A percentile compares a stretch with the other conserved stretches of the same genome.
Conservation (phyloP, 2,113 vertebrate genomes). For the Thymallus thymallus region DNA sequence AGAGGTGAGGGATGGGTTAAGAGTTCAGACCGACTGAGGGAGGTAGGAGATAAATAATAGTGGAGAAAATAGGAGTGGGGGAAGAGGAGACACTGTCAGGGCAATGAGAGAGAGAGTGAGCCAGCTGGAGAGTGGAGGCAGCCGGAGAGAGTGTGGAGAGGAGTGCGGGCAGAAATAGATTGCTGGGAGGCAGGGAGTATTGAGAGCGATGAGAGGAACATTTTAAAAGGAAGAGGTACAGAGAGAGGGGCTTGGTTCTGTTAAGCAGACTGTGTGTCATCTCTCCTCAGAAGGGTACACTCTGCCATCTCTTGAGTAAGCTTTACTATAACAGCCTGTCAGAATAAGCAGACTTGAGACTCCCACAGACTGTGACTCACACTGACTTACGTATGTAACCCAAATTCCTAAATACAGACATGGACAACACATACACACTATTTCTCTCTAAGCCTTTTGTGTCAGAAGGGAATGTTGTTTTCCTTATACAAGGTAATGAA, state of each 20-base stretch:
- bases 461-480: constrained; percentile 12
- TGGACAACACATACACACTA: neutral
- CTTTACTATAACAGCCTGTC: constrained; percentile 17
- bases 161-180: neutral
- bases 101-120: neutral
- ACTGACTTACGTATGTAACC: neutral
- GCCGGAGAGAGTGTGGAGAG: neutral
- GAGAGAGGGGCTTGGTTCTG: neutral
- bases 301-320: neutral
- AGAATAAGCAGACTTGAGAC: constrained; percentile 10
- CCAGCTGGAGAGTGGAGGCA: neutral
- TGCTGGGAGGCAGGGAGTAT: neutral
- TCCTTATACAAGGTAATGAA: neutral
- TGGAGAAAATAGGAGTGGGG: too few species aligned
- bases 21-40: too few species aligned
- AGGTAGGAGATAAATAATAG: too few species aligned
- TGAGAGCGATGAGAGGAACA: too few species aligned
- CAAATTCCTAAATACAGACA: neutral
- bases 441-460: neutral
- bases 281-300: constrained; percentile 10
- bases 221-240: too few species aligned
- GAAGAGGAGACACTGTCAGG: too few species aligned
- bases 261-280: constrained; percentile 1
- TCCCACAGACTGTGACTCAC: neutral
- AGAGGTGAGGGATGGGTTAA: too few species aligned